These are phyloP conservation scores for Autographa pulchrina DNA, from an alignment of 2,888 invertebrate species.

Conservation along the genomic window DNA sequence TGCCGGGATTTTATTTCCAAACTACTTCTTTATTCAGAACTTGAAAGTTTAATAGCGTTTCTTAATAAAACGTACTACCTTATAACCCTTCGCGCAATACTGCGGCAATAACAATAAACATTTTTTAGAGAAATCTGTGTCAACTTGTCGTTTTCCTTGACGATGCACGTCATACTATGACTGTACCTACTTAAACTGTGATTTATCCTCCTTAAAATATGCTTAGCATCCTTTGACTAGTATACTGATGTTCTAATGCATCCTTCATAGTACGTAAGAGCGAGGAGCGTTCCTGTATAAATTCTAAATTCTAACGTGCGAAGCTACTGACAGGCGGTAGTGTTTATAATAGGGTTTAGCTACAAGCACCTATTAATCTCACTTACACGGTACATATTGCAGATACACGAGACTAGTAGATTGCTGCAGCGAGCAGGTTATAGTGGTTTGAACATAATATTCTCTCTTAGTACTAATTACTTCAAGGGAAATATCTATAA, in stretches of 20 bases:
- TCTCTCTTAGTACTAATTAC: conserved; percentile 35
- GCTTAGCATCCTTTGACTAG: background rate
- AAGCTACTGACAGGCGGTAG: background rate
- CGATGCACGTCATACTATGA: background rate
- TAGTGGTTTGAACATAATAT: conserved; percentile 21
- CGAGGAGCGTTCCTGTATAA: conserved; percentile 3
- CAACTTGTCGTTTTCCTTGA: background rate
- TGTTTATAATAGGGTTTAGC: conserved; percentile 11
- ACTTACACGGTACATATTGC: conserved; percentile 26
- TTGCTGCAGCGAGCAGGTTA: conserved; percentile 26
- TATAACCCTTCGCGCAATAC: background rate
- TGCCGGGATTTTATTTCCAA: too few species aligned
- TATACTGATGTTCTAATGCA: conserved; percentile 1
- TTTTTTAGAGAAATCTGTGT: background rate
- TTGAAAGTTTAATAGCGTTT: background rate
- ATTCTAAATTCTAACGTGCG: conserved; percentile 6
- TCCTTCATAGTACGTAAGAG: conserved; percentile 2
- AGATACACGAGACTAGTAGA: conserved; percentile 14
- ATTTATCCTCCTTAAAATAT: background rate
- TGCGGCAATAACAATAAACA: background rate
- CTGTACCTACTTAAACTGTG: background rate
- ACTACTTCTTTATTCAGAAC: background rate
- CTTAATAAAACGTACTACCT: background rate
- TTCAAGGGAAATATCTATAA: conserved; percentile 29
- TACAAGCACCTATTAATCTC: conserved; percentile 26